Evolutionary conservation across 2,113 vertebrate genomes (phyloP).

Genomic region (Dasyurus viverrinus): DNA sequence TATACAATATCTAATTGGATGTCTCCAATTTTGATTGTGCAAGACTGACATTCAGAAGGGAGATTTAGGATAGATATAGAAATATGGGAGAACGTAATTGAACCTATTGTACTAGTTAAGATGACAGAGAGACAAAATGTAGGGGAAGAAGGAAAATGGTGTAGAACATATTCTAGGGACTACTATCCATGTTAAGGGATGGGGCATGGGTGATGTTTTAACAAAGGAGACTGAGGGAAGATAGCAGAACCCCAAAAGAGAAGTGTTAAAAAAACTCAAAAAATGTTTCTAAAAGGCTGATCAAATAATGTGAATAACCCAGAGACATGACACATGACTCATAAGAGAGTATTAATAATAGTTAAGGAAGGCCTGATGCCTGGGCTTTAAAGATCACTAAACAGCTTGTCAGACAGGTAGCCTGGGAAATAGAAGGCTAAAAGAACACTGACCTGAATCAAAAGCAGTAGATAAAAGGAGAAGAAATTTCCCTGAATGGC

Average conservation of each 20-base stretch:
- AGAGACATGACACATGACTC: neutral
- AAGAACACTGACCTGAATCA: neutral
- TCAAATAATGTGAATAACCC: neutral
- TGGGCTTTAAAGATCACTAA: neutral
- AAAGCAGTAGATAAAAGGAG: neutral
- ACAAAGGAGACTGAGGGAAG: neutral
- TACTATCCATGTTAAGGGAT: neutral
- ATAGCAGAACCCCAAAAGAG: neutral
- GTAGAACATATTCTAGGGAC: neutral
- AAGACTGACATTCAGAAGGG: neutral
- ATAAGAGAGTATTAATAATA: neutral
- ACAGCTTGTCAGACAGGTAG: neutral
- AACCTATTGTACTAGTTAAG: neutral
- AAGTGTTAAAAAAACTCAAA: neutral
- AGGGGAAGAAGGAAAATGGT: neutral
- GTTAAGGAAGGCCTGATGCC: neutral
- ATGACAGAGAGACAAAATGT: neutral
- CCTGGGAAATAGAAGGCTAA: neutral
- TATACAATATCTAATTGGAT: neutral
- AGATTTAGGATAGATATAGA: neutral
- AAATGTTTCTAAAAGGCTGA: neutral
- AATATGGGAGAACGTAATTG: neutral
- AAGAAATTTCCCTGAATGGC: neutral
- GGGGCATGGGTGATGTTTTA: neutral
- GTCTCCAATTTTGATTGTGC: neutral